phyloP scores from a whole-genome alignment of 2,888 invertebrate species.

The Zaprionus obscuricornis region DNA sequence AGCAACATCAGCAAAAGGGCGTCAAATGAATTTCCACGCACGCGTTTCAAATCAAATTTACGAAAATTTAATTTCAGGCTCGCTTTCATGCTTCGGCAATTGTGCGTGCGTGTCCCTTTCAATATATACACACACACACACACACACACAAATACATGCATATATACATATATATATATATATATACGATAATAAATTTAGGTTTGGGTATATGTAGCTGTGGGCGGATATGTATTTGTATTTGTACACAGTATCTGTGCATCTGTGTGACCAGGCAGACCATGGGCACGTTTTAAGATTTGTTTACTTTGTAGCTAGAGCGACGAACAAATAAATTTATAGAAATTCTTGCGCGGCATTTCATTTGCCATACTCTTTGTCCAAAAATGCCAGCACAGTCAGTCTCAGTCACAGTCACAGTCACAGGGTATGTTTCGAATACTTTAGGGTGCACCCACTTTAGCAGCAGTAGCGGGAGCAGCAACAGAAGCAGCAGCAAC shows the following conservation, averaged over 20 bases:
- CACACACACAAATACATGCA: conserved; percentile 8
- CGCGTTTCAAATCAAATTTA: conserved; percentile 74
- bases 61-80: conserved; percentile 70
- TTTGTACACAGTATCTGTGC: conserved; percentile 32
- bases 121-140: conserved; percentile 2
- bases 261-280: conserved; percentile 42
- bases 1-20: too few relatives aligned
- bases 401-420: conserved; percentile 53
- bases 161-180: neutral
- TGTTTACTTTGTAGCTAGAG: conserved; percentile 69
- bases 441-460: conserved; percentile 4
- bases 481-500: neutral
- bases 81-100: conserved; percentile 64
- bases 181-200: too few relatives aligned
- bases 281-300: conserved; percentile 68
- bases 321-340: conserved; percentile 73
- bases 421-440: conserved; percentile 20
- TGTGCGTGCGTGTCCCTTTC: conserved; percentile 59
- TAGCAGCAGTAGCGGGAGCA: conserved; percentile 4
- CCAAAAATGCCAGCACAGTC: conserved; percentile 64
- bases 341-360: conserved; percentile 78
- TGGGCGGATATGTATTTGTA: conserved; percentile 24
- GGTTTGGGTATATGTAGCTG: conserved; percentile 13
- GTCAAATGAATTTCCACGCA: conserved; percentile 72
- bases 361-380: conserved; percentile 65